A percentile compares a stretch with the other conserved stretches of the same genome.
These are phyloP conservation scores for Clistopyga incitator DNA, from an alignment of 2,888 invertebrate species.

Conservation along the genomic window DNA sequence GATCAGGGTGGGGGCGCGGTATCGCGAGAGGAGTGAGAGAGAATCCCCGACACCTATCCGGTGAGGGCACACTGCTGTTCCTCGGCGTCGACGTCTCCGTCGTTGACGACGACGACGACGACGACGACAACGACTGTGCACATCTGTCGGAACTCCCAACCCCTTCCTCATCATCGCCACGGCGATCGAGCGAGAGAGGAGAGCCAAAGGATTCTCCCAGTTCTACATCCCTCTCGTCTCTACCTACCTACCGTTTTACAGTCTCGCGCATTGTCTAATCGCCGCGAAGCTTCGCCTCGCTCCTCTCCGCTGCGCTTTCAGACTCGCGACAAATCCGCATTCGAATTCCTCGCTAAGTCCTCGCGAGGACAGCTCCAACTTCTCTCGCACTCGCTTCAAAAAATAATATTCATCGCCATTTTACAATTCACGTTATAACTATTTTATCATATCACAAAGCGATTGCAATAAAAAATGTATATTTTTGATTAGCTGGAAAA, in stretches of 20 bases:
- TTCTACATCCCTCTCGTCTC: constrained; percentile 49
- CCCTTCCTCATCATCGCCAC: constrained; percentile 71
- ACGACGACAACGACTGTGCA: constrained; percentile 68
- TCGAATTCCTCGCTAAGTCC: constrained; percentile 76
- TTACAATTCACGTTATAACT: no score
- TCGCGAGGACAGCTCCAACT: constrained; percentile 17
- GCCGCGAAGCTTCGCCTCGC: constrained; percentile 54
- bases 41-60: constrained; percentile 35
- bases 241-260: constrained; percentile 72
- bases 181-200: constrained; percentile 28
- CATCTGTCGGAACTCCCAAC: constrained; percentile 82
- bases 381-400: constrained; percentile 10
- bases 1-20: constrained; percentile 79
- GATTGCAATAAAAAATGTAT: no score
- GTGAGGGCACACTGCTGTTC: constrained; percentile 25
- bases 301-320: constrained; percentile 69
- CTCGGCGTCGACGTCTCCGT: constrained; percentile 27
- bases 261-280: constrained; percentile 81
- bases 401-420: no score
- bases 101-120: constrained; percentile 56
- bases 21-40: constrained; percentile 56
- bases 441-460: no score
- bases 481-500: no score
- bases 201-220: constrained; percentile 34
- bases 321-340: constrained; percentile 78